These are phyloP conservation scores for Aramus guarauna DNA, from an alignment of 2,113 vertebrate genomes.

Conservation along the genomic window DNA sequence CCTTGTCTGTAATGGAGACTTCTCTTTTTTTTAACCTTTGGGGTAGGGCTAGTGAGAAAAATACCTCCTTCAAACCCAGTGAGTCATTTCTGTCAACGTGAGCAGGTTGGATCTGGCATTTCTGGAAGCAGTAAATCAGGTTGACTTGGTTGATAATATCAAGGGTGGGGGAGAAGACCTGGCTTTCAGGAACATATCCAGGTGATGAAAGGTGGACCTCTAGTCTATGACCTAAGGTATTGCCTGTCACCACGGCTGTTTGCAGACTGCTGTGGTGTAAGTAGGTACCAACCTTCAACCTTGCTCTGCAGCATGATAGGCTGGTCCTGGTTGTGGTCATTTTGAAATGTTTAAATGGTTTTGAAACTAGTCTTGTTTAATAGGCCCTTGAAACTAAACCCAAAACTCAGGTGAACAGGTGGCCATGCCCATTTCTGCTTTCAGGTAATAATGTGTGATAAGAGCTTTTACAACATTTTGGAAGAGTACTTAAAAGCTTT, in stretches of 20 bases:
- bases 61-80: neutral
- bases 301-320: neutral
- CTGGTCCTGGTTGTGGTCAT: slow-evolving; percentile 64
- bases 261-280: neutral
- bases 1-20: neutral
- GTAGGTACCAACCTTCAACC: neutral
- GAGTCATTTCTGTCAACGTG: neutral
- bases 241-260: neutral
- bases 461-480: neutral
- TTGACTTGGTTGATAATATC: neutral
- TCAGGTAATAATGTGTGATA: neutral
- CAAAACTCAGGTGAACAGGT: slow-evolving; percentile 18
- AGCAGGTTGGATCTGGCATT: neutral
- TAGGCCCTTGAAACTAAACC: slow-evolving; percentile 67
- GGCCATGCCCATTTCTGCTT: neutral
- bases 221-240: neutral
- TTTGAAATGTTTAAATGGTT: slow-evolving; percentile 31
- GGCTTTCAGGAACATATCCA: neutral
- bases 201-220: neutral
- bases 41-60: neutral
- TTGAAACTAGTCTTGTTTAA: slow-evolving; percentile 45
- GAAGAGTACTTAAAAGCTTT: slow-evolving; percentile 28
- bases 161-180: neutral
- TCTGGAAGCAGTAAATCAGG: neutral
- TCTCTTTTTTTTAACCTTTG: neutral